A percentile compares a stretch with the other conserved stretches of the same genome.
These are phyloP conservation scores for Drosophila neocordata DNA, from an alignment of 1,140 invertebrate genomes.

Conservation along the genomic window DNA sequence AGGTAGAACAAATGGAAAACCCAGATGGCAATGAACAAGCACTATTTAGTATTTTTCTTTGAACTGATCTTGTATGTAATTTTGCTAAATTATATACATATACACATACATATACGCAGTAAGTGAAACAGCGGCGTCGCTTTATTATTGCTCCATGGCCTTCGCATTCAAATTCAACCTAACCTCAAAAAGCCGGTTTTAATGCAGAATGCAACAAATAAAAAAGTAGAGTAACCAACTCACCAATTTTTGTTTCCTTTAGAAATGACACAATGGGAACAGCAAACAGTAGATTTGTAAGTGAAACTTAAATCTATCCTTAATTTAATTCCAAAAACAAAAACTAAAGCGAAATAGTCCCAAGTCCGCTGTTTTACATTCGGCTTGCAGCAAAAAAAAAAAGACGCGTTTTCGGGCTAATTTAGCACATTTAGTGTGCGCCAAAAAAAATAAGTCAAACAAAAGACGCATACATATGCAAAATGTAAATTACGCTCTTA, in stretches of 20 bases:
- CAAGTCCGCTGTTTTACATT: background rate
- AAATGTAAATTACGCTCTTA: slow-evolving; percentile 6
- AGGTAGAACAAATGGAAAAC: background rate
- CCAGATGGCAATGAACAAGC: background rate
- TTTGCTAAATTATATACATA: background rate
- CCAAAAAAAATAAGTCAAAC: slow-evolving; percentile 8
- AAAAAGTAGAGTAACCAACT: background rate
- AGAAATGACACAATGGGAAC: background rate
- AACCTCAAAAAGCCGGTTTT: slow-evolving; percentile 17
- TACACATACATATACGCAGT: slow-evolving; percentile 5
- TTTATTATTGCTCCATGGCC: slow-evolving; percentile 10
- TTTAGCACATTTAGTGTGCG: slow-evolving; percentile 24
- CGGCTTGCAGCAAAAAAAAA: background rate
- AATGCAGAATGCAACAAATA: background rate
- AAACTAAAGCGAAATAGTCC: background rate
- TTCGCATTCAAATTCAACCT: background rate
- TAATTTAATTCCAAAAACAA: background rate
- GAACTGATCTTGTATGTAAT: background rate
- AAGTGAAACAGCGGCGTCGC: background rate
- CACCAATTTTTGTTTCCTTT: background rate
- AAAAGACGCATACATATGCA: slow-evolving; percentile 9
- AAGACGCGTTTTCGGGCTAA: slow-evolving; percentile 10
- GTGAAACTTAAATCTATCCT: background rate
- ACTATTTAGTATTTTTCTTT: background rate
- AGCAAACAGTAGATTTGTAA: background rate